A percentile compares a stretch with the other conserved stretches of the same genome.
These are phyloP conservation scores for Sula dactylatra DNA, from an alignment of 2,113 vertebrate species.

Conservation along the genomic window DNA sequence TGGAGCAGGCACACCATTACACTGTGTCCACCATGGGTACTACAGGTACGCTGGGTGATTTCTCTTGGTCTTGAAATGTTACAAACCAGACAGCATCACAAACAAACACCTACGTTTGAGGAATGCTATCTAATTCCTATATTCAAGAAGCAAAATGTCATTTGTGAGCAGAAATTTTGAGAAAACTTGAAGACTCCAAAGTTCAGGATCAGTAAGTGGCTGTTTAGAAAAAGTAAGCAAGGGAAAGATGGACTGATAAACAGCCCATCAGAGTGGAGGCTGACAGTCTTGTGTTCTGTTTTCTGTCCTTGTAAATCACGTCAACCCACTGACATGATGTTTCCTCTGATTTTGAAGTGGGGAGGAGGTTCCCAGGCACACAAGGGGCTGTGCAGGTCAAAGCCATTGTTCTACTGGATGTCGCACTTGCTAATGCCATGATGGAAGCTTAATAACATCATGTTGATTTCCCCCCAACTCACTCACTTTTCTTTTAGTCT, in stretches of 20 bases:
- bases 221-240: neutral
- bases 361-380: neutral
- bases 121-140: neutral
- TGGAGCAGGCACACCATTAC: neutral
- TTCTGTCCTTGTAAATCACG: neutral
- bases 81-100: neutral
- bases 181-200: neutral
- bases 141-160: neutral
- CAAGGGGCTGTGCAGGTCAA: neutral
- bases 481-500: neutral
- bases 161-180: neutral
- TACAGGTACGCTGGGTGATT: neutral
- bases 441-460: neutral
- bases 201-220: neutral
- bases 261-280: neutral
- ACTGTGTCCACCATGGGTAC: fast-evolving
- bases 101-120: neutral
- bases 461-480: neutral
- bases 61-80: neutral
- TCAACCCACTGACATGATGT: neutral
- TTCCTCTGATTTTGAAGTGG: constrained; percentile 30
- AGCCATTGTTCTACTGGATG: constrained; percentile 23
- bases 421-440: neutral
- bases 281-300: constrained; percentile 10
- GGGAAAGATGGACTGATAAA: neutral